Base-by-base conservation (phyloP, 2,888 invertebrate genomes). In the Anodontia alba region DNA sequence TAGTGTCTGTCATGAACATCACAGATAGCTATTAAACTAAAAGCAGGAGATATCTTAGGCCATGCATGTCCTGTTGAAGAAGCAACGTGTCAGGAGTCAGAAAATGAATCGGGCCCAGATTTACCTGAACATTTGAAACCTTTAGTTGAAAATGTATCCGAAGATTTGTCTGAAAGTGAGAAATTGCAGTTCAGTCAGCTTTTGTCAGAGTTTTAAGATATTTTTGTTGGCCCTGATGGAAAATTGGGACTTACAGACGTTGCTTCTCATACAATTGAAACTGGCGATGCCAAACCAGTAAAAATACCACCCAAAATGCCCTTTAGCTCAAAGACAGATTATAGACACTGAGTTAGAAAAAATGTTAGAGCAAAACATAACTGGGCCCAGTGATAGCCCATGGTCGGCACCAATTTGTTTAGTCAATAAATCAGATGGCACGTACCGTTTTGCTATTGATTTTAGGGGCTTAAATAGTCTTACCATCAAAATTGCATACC, bases 201-300 rank as follows among this genome's bases (percentile, higher is more conserved):
- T 5, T 49, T 79, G 29, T 1, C 23, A 15, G 31, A 76, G 12
- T 76, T 31, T 68, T 43, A 74, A 26, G 80, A 80, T 33, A 62
- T 80, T 43, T 80, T 80, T 76, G 54, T 72, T 7, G 69, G 54
- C 29, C 80, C 80, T 36, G 80, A 68, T 43, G 76, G 68, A 7
- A 36, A 38, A 17, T n/a, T 80, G 15, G 76, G 80, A 7, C 49
- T 51, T 1, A 72, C 72, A 12, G 42, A 68, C 31, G 15, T 80
- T 17, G 72, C 66, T 26, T 26, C 57, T 12, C 80, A 80, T 68
- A 42, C 38, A 15, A 80, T 80, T 31, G 67, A 72, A 33, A 71
- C 71, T 0, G 75, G 76, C 17, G 29, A 71, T 20, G 42, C 73
- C 7, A 66, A 72, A 36, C 80, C 80, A 10, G 76, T 80, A 26